Evolutionary conservation across 2,888 invertebrate species (phyloP), one percentile per base, ranked within the genome.

Genomic region (Sminthurinus aureus): DNA sequence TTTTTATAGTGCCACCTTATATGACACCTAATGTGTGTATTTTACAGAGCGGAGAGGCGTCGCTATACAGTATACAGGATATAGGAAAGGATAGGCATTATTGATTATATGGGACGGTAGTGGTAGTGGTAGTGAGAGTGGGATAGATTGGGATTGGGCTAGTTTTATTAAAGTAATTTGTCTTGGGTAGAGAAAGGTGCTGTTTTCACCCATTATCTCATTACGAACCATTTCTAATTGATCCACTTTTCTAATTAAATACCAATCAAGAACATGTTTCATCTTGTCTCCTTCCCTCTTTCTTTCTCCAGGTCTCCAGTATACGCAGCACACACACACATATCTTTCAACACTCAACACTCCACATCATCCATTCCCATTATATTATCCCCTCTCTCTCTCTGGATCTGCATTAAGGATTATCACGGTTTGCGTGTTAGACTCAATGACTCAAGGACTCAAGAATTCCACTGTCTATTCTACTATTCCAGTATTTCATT

Each of bases 241-340:
- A 76, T 82, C 82, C 76, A 26, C 58, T 82, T 82, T 82, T 82
- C 82, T 82, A 82, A 82, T 82, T 82, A 82, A 82, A 82, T 82
- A 77, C 82, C 82, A 82, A 82, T 82, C 82, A 82, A 66, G 71
- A 20, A 51, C 82, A 82, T 82, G 69, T 24, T 82, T 82, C 82
- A 82, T 82, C 71, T 22, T 78, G 67, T 69, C 58, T 79, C 80
- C 71, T 71, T 11, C 76, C 13, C 51, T 77, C 24, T 38, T 64
- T n/a, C n/a, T 24, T 66, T n/a, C 79, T 79, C 77, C 20, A 18
- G 4, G 13, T 24, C 26, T 75, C 26, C 50, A 2, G 38, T 38
- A 75, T n/a, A n/a, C n/a, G n/a, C n/a, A n/a, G n/a, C 73, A 24
- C 73, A 22, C 73, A 51, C 71, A n/a, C n/a, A n/a, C n/a, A n/a